Percentiles rank a stretch among this genome's conserved stretches.
Evolutionary conservation across 2,797 vertebrate genomes (phyloP).

Genomic region (Anabacerthia variegaticeps): DNA sequence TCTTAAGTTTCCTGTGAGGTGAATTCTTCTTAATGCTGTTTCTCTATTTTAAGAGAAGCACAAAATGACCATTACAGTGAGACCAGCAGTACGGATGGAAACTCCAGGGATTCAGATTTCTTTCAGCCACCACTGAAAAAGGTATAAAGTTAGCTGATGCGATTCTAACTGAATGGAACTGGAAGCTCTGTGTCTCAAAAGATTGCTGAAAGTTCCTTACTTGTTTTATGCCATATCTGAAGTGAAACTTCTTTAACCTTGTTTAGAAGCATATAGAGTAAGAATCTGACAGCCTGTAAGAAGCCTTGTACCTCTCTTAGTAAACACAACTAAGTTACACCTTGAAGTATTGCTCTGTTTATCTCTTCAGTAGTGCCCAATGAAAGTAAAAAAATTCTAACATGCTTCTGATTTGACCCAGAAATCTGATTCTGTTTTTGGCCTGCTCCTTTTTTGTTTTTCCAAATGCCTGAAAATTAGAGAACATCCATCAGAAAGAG

Average conservation of each 20-base stretch:
- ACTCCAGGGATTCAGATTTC: conserved; percentile 92
- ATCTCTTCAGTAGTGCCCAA: neutral
- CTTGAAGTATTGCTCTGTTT: neutral
- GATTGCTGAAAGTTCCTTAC: neutral
- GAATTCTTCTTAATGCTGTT: conserved; percentile 62
- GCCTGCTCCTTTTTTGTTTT: accelerated
- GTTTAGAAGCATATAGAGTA: neutral
- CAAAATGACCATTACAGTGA: conserved; percentile 90
- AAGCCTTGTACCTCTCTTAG: neutral
- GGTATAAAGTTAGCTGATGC: conserved; percentile 75
- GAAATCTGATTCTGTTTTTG: neutral
- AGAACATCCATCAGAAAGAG: neutral
- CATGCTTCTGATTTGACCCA: neutral
- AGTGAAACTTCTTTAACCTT: neutral
- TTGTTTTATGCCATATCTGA: neutral
- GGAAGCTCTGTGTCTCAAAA: neutral
- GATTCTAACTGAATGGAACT: neutral
- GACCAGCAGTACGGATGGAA: conserved; percentile 91
- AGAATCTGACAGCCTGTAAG: neutral
- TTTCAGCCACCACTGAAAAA: conserved; percentile 95
- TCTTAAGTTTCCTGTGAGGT: conserved; percentile 55
- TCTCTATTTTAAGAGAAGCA: conserved; percentile 84
- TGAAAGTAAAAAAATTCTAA: neutral
- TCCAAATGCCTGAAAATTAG: neutral
- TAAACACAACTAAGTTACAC: neutral